Base-by-base conservation (phyloP, 1,140 invertebrate species). In the Caerostris extrusa region DNA sequence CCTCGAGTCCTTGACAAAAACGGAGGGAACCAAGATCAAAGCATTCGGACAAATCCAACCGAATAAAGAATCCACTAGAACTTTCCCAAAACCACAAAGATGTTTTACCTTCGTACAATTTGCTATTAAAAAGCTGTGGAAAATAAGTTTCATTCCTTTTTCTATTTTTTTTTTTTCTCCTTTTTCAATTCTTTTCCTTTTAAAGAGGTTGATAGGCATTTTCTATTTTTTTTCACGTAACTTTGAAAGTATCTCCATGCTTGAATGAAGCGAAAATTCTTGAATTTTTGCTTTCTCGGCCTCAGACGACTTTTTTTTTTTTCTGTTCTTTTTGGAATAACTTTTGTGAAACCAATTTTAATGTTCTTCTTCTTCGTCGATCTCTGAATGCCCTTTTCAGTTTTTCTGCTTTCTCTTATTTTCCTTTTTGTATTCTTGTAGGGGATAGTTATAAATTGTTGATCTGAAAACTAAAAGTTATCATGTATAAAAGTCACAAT, bases 81-180 rank as follows among this genome's bases (percentile, higher is more conserved):
- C 10, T 50, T 64, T 77, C 34, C 57, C 85, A 57, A 64, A 56
- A 69, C 61, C 88, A 56, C 61, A 90, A 71, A 71, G 67, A 69
- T 90, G 88, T 90, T 90, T 90, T 34, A 71, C 88, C 67, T 69
- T 14, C 61, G 10, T 77, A 90, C 67, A 69, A 77, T 58, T 71
- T 71, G 17, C 67, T 58, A 90, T 90, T 90, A 90, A 89, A 90
- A 69, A 34, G 34, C 10, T 50, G 34, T 17, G 19, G 67, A 71
- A 90, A 90, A 90, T 90, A 90, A 71, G 88, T 90, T 90, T 90
- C 58, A 64, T 88, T 88, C 10, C 34, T 88, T 64, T 85, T 88
- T 88, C 10, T 53, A 64, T 64, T 85, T 88, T 88, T 34, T 53
- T 57, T 77, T 34, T 50, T 71, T 71, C 67, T 71, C 67, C n/a